Evolutionary conservation across 2,113 vertebrate species (phyloP).

Genomic region (Sminthopsis crassicaudata): DNA sequence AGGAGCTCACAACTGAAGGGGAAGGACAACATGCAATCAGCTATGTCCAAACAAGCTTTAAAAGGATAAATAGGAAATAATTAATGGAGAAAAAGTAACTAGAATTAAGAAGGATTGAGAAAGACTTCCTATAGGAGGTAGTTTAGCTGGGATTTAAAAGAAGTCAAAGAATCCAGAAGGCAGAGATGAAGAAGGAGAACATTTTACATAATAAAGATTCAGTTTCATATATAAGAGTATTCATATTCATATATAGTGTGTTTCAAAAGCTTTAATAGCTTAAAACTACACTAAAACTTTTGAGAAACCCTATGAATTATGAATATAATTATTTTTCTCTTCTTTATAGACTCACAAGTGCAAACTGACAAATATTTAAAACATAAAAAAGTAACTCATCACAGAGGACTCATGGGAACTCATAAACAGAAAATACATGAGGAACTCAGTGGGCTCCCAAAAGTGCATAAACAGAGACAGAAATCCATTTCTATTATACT

Average conservation of each 20-base stretch:
- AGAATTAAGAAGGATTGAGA: background rate
- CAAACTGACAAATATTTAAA: background rate
- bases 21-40: background rate
- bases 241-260: background rate
- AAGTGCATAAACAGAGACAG: background rate
- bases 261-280: background rate
- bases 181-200: background rate
- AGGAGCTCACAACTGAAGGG: background rate
- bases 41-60: background rate
- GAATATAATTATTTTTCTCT: background rate
- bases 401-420: background rate
- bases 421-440: background rate
- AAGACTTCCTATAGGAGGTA: background rate
- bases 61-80: background rate
- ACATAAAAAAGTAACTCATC: background rate
- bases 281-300: background rate
- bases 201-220: background rate
- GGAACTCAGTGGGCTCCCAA: background rate
- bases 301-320: background rate
- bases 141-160: background rate
- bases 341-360: background rate
- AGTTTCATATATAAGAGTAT: background rate
- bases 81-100: background rate
- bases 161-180: background rate
- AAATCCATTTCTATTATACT: background rate